phyloP scores from a whole-genome alignment of 2,113 vertebrate genomes.

The Cricetomys ansorgei region DNA sequence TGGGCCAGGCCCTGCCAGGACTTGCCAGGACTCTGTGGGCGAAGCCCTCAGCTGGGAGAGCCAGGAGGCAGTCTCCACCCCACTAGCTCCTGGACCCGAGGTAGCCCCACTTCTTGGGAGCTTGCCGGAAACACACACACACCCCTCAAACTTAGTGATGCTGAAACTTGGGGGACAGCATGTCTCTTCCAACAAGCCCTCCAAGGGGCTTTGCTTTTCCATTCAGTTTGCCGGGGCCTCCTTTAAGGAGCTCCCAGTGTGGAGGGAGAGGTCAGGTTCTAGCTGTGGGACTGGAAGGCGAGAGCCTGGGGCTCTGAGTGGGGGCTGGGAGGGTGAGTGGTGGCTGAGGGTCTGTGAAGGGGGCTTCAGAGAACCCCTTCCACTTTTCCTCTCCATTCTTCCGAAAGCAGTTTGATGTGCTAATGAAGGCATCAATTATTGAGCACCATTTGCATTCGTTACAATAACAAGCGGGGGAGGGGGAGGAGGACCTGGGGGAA shows the following conservation, averaged over 20 bases:
- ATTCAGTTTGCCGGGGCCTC: neutral
- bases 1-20: neutral
- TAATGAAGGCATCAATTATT: constrained; percentile 77
- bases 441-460: constrained; percentile 68
- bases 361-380: neutral
- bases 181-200: neutral
- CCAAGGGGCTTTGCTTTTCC: neutral
- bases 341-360: neutral
- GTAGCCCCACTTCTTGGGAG: neutral
- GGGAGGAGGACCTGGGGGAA: neutral
- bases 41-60: neutral
- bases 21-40: neutral
- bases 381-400: neutral
- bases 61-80: neutral
- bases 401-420: constrained; percentile 72
- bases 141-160: neutral
- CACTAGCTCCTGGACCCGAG: neutral
- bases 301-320: neutral
- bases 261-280: neutral
- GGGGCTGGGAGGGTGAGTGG: neutral
- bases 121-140: constrained; percentile 15
- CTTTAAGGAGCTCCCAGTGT: neutral
- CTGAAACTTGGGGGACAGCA: neutral
- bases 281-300: neutral
- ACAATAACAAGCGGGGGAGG: constrained; percentile 52